These are phyloP conservation scores for Metallyticus violacea DNA, from an alignment of 2,888 invertebrate genomes.

Conservation along the genomic window DNA sequence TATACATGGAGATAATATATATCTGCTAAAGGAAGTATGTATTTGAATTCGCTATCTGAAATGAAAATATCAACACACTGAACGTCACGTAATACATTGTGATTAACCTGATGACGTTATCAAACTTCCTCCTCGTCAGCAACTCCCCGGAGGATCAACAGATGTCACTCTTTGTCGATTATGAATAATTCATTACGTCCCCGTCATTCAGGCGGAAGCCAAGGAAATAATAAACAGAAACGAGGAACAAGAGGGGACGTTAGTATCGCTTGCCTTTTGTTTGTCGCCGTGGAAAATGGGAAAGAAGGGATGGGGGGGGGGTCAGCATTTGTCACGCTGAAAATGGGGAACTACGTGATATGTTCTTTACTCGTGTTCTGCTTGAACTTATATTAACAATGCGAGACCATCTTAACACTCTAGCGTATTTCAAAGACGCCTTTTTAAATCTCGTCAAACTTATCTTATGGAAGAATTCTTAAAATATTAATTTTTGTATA, in stretches of 20 bases:
- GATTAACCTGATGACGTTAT: background rate
- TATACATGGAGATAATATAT: too few relatives aligned
- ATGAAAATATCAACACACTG: background rate
- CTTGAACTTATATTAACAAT: too few relatives aligned
- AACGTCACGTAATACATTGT: background rate
- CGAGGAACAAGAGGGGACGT: background rate
- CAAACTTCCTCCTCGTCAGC: constrained; percentile 12
- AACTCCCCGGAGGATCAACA: constrained; percentile 29
- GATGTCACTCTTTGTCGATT: constrained; percentile 30
- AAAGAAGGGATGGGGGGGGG: background rate
- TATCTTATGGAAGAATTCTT: too few relatives aligned
- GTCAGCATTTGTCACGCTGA: background rate
- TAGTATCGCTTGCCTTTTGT: background rate
- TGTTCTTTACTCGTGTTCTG: too few relatives aligned
- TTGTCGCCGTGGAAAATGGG: background rate
- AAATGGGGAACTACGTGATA: background rate
- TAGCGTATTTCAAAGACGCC: too few relatives aligned
- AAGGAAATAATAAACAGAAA: constrained; percentile 24
- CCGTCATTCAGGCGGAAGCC: constrained; percentile 24
- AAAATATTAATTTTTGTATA: too few relatives aligned
- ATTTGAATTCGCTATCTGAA: background rate
- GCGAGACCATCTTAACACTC: too few relatives aligned
- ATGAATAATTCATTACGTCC: constrained; percentile 29
- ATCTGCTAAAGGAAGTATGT: too few relatives aligned
- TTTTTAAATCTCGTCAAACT: too few relatives aligned